phyloP scores from a whole-genome alignment of 2,888 invertebrate species.

The Hedya salicella region DNA sequence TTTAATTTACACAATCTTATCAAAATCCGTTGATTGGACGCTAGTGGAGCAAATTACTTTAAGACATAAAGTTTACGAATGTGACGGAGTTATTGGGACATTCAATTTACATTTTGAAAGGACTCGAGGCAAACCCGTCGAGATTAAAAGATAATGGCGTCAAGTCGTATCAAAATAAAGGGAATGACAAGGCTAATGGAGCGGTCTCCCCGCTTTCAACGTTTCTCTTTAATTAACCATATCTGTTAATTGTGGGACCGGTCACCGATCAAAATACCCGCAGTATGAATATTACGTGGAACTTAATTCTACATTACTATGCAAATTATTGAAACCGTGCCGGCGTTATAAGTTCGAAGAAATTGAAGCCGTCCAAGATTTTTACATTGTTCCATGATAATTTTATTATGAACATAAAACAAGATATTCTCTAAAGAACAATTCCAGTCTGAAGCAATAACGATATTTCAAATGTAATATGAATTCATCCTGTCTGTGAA shows the following conservation, averaged over 20 bases:
- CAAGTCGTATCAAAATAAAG: conserved; percentile 56
- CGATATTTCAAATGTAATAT: conserved; percentile 22
- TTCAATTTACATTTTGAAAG: conserved; percentile 60
- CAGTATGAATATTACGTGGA: conserved; percentile 45
- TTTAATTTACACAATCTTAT: conserved; percentile 42
- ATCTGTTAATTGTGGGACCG: conserved; percentile 53
- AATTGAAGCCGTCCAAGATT: conserved; percentile 16
- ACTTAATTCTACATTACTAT: conserved; percentile 50
- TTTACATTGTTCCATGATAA: conserved; percentile 47
- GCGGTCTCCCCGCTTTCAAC: conserved; percentile 49
- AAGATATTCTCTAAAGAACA: conserved; percentile 42
- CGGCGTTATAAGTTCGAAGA: conserved; percentile 23
- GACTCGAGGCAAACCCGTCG: conserved; percentile 48
- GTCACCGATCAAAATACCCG: conserved; percentile 46
- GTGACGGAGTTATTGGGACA: conserved; percentile 47
- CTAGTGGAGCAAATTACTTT: conserved; percentile 38
- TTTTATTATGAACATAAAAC: conserved; percentile 40
- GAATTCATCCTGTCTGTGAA: conserved; percentile 26
- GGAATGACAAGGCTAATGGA: conserved; percentile 55
- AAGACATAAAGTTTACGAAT: conserved; percentile 40
- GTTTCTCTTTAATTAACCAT: conserved; percentile 58
- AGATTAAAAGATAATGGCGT: conserved; percentile 59
- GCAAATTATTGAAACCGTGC: conserved; percentile 48
- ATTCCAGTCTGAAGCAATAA: conserved; percentile 43
- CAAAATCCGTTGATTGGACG: conserved; percentile 40